Conservation (phyloP, 2,888 invertebrate genomes). For the Cryptocephalus primarius region DNA sequence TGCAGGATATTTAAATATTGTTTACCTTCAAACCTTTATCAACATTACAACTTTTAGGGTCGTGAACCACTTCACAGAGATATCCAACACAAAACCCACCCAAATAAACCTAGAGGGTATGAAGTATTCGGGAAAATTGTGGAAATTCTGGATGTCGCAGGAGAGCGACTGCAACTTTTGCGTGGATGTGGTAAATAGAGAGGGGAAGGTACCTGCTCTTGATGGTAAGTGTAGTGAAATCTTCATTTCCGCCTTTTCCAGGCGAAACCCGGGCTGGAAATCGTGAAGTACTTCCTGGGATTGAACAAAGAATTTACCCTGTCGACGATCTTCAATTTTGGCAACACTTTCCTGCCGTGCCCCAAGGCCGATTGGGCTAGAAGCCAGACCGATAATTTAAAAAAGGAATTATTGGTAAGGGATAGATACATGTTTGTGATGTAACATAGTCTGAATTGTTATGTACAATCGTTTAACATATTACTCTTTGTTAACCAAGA, state of each 20-base stretch:
- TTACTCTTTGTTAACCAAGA: no score
- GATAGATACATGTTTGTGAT: background rate
- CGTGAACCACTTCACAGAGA: slow-evolving; percentile 35
- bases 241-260: slow-evolving; percentile 11
- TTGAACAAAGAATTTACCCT: slow-evolving; percentile 44
- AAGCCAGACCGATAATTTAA: slow-evolving; percentile 45
- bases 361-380: slow-evolving; percentile 56
- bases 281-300: slow-evolving; percentile 47
- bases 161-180: slow-evolving; percentile 53
- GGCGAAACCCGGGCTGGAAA: slow-evolving; percentile 43
- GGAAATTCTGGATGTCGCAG: slow-evolving; percentile 66
- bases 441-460: no score
- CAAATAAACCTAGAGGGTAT: slow-evolving; percentile 33
- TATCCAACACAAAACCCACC: slow-evolving; percentile 21
- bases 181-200: slow-evolving; percentile 51
- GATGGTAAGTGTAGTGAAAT: slow-evolving; percentile 11
- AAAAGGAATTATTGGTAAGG: slow-evolving; percentile 49
- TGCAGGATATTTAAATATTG: no score
- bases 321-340: slow-evolving; percentile 55
- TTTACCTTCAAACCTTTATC: no score
- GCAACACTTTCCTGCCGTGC: slow-evolving; percentile 54
- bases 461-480: no score
- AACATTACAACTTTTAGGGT: slow-evolving; percentile 21
- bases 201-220: slow-evolving; percentile 33
- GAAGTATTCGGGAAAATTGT: slow-evolving; percentile 51